These are phyloP conservation scores for Bothrops alternatus DNA, from an alignment of 2,797 vertebrate species.

Conservation along the genomic window DNA sequence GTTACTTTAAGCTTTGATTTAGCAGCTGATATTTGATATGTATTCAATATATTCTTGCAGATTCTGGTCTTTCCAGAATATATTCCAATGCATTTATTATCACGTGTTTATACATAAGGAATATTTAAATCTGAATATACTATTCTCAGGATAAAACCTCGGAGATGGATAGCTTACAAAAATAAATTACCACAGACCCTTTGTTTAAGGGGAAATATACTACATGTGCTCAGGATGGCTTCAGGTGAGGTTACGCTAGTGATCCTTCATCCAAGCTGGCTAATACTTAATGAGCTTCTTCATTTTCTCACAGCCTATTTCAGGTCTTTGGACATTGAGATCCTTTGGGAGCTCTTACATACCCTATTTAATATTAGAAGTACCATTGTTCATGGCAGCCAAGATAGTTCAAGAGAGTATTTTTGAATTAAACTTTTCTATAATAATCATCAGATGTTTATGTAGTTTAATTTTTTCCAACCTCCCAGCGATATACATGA, in stretches of 20 bases:
- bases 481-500: conserved; percentile 23
- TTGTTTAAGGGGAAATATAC: not conserved
- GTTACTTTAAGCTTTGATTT: not conserved
- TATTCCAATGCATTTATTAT: not conserved
- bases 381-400: not conserved
- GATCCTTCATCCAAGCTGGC: not conserved
- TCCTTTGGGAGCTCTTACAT: not conserved
- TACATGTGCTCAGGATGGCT: not conserved
- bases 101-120: not conserved
- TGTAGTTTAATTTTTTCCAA: not conserved
- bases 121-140: not conserved
- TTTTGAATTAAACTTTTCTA: conserved; percentile 15
- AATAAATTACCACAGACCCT: not conserved
- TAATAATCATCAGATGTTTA: not conserved
- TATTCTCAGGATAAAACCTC: not conserved
- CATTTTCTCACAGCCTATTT: not conserved
- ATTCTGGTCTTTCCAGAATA: not conserved
- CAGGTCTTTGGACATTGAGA: not conserved
- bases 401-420: not conserved
- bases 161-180: not conserved
- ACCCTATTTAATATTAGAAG: not conserved
- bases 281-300: not conserved
- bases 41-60: not conserved
- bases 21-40: not conserved
- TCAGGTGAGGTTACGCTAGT: not conserved